Base-by-base conservation (phyloP, 92 coral and sea anemone genomes). In the Siderastrea siderea region DNA sequence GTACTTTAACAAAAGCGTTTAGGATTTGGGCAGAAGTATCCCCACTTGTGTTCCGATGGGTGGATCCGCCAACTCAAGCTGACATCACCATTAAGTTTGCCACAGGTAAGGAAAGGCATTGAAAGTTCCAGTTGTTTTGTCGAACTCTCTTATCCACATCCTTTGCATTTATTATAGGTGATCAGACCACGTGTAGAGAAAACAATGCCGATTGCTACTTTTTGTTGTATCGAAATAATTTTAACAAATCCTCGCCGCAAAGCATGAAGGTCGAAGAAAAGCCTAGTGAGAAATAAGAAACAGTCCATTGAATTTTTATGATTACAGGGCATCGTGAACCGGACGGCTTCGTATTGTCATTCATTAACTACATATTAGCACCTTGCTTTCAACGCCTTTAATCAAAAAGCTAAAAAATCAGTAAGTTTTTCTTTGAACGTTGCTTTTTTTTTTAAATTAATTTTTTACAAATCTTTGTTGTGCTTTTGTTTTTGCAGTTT, bases 1-100 rank as follows among this genome's bases (percentile, higher is more conserved):
- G 47, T 0, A 84, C 80, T 17, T 46, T 96, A 15, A 58, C 69
- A 0, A 17, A 75, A 58, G 92, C 98, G 0, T 89, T 93, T 51
- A 81, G 90, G 66, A 60, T 54, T 0, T 85, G 93, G 93, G 87
- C 94, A 16, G 95, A 88, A 81, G 96, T 93, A 0, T 70, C 60
- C 44, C 88, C 87, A 2, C 17, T 86, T 5, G 60, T 68, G 13
- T 95, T 95, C 82, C 74, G 83, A 1, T 77, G 43, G 47, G 81
- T 52, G 43, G 68, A 83, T 6, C 44, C 44, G 9, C 13, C 77
- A 10, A 19, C 70, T 4, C 1, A 26, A 11, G 92, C 82, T 5
- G 83, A 94, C 82, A 91, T 94, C 44, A 67, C 60, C 2, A 58
- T 94, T 9, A 50, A 49, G 16, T 90, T 90, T 72, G 69, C 17